phyloP scores from a whole-genome alignment of 1,140 invertebrate species.

The Physella acuta region DNA sequence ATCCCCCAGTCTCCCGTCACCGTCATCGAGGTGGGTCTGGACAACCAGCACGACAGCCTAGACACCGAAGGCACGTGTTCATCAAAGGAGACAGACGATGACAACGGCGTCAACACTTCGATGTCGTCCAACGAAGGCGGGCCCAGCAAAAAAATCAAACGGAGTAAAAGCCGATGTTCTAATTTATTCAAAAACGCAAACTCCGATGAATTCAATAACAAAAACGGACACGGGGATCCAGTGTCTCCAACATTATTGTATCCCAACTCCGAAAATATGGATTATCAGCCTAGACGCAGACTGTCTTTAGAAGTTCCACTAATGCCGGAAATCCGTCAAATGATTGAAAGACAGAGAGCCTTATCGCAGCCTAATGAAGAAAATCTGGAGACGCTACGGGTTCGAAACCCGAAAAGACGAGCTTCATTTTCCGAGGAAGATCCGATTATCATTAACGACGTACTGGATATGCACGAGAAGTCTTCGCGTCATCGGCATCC shows the following conservation, averaged over 20 bases:
- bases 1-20: constrained; percentile 47
- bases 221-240: background rate
- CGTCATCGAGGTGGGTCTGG: constrained; percentile 51
- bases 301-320: constrained; percentile 12
- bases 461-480: background rate
- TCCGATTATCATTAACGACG: constrained; percentile 6
- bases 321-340: constrained; percentile 6
- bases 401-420: background rate
- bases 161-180: background rate
- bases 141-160: background rate
- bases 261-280: background rate
- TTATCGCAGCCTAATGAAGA: background rate
- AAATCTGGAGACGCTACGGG: background rate
- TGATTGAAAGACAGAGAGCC: constrained; percentile 11
- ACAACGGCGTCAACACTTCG: background rate
- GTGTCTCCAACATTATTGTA: background rate
- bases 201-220: background rate
- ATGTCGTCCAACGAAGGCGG: background rate
- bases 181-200: background rate
- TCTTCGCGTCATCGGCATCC: too few species aligned
- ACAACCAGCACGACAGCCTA: constrained; percentile 51
- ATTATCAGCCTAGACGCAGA: background rate
- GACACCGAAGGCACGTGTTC: constrained; percentile 38
- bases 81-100: constrained; percentile 28
- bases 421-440: constrained; percentile 9